Base-by-base conservation (phyloP, 2,888 invertebrate genomes). In the Drosophila anomalata region DNA sequence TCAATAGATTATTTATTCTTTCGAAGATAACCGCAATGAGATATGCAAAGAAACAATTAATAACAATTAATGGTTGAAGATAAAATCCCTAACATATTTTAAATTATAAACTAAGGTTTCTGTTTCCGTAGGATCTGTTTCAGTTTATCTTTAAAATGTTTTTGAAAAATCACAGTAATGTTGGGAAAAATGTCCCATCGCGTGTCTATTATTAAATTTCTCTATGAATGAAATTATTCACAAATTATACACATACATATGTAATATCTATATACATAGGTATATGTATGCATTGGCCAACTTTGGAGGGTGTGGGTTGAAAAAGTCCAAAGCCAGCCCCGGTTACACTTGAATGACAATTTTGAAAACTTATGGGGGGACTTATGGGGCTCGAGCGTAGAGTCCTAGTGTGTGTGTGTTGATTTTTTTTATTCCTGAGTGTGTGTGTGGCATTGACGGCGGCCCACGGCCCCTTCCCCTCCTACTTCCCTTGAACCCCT, bases 161-260 rank as follows among this genome's bases (percentile, higher is more conserved):
- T 59, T 17, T 12, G 9, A 22, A 31, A n/a, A 14, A 33, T 62
- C 33, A 33, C 24, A 7, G 36, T 36, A 24, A 31, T 14, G 14
- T 56, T 36, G 57, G 7, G 12, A 36, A 36, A 36, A 2, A 14
- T 14, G 52, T 17, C 22, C 60, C 11, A n/a, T 63, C 65, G 46
- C 54, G 65, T 51, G 62, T 66, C 81, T 68, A 76, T 76, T 78
- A 79, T 81, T 85, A 76, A 81, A 85, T 79, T 85, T 79, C 79
- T 82, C 79, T 74, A 78, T 69, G 75, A 75, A 79, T 52, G 63
- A 65, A 67, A 63, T 65, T 52, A 52, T 46, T 65, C 20, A 31
- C 44, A 12, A 14, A 17, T 48, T 36, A 41, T 20, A 42, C 47
- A 24, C 20, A 24, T 4, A 24, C 22, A 24, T 24, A 5, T 24